Percentiles rank a stretch among this genome's conserved stretches.
Conservation (phyloP, 2,888 invertebrate genomes). For the Netelia inedita region DNA sequence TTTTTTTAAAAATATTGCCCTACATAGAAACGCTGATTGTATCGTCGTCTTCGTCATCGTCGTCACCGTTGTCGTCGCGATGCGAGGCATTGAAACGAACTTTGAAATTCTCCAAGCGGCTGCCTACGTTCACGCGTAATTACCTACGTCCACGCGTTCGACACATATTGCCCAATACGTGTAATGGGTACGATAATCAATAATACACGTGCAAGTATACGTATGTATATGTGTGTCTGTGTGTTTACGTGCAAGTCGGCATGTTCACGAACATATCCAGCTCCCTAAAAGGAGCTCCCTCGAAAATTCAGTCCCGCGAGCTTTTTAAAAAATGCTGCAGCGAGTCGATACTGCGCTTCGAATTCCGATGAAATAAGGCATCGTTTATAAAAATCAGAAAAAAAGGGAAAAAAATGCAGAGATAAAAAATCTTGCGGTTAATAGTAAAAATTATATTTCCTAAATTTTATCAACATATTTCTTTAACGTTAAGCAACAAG, state of each 20-base stretch:
- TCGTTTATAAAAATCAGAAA: neutral
- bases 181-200: conserved; percentile 37
- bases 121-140: conserved; percentile 46
- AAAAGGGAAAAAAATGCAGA: neutral
- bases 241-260: neutral
- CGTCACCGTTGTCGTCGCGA: neutral
- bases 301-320: neutral
- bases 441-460: neutral
- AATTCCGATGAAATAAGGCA: conserved; percentile 6
- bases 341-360: conserved; percentile 2
- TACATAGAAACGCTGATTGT: conserved; percentile 38
- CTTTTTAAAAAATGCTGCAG: neutral
- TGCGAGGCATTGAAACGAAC: conserved; percentile 23
- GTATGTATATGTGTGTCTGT: neutral
- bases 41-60: conserved; percentile 8
- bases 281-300: neutral
- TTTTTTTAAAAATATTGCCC: neutral
- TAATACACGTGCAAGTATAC: conserved; percentile 36
- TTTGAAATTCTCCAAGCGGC: conserved; percentile 43
- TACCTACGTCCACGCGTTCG: conserved; percentile 33
- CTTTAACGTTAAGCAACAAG: no score
- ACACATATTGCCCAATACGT: conserved; percentile 19
- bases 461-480: neutral
- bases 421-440: neutral
- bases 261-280: neutral